Evolutionary conservation across 2,888 invertebrate species (phyloP).

Genomic region (Diarsia dahlii): DNA sequence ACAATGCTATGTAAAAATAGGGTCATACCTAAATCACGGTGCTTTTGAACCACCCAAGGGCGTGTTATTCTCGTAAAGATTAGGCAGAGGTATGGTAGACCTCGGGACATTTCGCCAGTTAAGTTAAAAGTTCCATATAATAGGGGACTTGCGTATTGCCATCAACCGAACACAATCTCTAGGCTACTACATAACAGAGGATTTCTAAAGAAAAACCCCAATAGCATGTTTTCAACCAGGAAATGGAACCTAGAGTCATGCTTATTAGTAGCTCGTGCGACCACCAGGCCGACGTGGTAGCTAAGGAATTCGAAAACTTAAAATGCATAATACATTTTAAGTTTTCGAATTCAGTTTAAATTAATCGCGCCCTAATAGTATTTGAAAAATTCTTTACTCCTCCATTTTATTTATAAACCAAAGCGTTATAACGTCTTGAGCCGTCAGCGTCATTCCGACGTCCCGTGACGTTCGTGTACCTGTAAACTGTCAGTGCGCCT

Average conservation of each 20-base stretch:
- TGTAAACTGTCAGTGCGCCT: neutral
- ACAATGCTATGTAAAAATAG: neutral
- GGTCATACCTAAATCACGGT: neutral
- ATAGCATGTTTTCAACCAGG: no score
- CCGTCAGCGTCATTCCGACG: neutral
- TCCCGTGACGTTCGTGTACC: slow-evolving; percentile 1
- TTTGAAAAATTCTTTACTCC: neutral
- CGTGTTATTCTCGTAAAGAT: neutral
- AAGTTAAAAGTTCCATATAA: neutral
- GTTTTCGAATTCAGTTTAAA: neutral
- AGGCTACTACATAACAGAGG: no score
- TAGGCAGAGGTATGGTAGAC: no score
- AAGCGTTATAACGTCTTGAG: slow-evolving; percentile 6
- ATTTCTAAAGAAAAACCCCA: no score
- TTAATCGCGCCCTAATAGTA: neutral
- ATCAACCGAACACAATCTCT: neutral
- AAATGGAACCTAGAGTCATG: no score
- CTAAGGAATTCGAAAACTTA: no score
- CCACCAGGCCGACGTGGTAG: no score
- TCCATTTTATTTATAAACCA: slow-evolving; percentile 14
- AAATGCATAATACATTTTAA: no score
- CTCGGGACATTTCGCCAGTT: neutral
- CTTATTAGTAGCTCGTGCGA: no score
- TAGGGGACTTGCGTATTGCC: neutral
- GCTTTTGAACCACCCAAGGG: neutral